These are phyloP conservation scores for Alouatta palliata DNA, from an alignment of 2,113 vertebrate genomes.

Conservation along the genomic window DNA sequence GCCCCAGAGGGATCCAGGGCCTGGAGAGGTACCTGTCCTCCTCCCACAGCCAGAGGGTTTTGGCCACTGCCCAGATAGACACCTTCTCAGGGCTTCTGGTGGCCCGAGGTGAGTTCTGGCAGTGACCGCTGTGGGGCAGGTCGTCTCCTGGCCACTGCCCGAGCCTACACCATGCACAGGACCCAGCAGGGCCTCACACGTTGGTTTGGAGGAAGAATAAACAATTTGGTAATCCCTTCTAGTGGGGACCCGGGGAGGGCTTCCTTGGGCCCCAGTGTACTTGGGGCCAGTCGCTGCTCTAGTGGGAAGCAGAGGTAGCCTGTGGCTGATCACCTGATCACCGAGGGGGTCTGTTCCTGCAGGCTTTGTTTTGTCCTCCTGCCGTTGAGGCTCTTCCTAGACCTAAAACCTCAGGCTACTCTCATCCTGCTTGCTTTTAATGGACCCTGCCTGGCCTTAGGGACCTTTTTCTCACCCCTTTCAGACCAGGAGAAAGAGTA, in stretches of 20 bases:
- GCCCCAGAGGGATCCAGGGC: not conserved
- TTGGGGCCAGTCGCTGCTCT: not conserved
- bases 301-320: not conserved
- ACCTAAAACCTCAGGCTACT: not conserved
- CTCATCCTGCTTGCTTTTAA: not conserved
- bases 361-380: not conserved
- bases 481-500: not conserved
- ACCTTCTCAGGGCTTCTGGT: not conserved
- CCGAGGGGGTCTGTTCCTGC: not conserved
- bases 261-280: not conserved
- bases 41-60: not conserved
- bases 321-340: not conserved
- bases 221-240: no score
- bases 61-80: not conserved
- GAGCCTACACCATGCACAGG: not conserved
- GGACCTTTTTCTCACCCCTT: not conserved
- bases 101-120: not conserved
- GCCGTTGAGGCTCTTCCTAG: not conserved
- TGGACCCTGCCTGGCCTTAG: not conserved
- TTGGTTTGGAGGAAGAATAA: not conserved
- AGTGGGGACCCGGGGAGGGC: not conserved
- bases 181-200: not conserved
- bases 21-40: not conserved
- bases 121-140: not conserved
- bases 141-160: not conserved